Conservation (phyloP, 2,888 invertebrate species). For the Synanthedon myopaeformis region DNA sequence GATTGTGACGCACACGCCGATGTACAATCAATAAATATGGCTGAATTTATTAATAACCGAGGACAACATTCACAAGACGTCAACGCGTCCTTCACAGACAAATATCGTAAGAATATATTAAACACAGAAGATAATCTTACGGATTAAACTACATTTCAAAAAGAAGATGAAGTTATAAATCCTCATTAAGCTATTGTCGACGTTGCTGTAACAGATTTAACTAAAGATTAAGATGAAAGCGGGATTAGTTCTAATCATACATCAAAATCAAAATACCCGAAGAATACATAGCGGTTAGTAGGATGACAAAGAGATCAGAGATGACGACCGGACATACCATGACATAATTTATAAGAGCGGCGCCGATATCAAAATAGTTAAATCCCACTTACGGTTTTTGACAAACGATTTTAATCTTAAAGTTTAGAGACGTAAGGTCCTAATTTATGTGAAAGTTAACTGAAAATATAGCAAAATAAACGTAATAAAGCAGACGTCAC, state of each 20-base stretch:
- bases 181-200: slow-evolving; percentile 36
- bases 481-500: slow-evolving; percentile 65
- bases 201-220: slow-evolving; percentile 15
- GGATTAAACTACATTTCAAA: slow-evolving; percentile 9
- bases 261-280: slow-evolving; percentile 36
- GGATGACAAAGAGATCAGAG: slow-evolving; percentile 46
- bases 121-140: slow-evolving; percentile 4
- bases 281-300: slow-evolving; percentile 31
- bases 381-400: slow-evolving; percentile 21
- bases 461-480: slow-evolving; percentile 33
- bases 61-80: slow-evolving; percentile 6
- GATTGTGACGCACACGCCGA: slow-evolving; percentile 25
- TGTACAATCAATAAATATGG: slow-evolving; percentile 45
- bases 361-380: slow-evolving; percentile 55
- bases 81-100: slow-evolving; percentile 15
- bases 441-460: slow-evolving; percentile 28
- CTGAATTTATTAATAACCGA: slow-evolving; percentile 5
- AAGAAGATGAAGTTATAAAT: slow-evolving; percentile 10
- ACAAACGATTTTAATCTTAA: slow-evolving; percentile 36
- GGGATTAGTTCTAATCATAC: slow-evolving; percentile 30
- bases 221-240: slow-evolving; percentile 30
- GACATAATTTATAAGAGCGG: slow-evolving; percentile 56
- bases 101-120: slow-evolving; percentile 6
- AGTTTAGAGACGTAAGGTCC: slow-evolving; percentile 28
- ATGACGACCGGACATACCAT: slow-evolving; percentile 60